Base-by-base conservation (phyloP, 1,140 invertebrate genomes). In the Dolichoris vasculosae region DNA sequence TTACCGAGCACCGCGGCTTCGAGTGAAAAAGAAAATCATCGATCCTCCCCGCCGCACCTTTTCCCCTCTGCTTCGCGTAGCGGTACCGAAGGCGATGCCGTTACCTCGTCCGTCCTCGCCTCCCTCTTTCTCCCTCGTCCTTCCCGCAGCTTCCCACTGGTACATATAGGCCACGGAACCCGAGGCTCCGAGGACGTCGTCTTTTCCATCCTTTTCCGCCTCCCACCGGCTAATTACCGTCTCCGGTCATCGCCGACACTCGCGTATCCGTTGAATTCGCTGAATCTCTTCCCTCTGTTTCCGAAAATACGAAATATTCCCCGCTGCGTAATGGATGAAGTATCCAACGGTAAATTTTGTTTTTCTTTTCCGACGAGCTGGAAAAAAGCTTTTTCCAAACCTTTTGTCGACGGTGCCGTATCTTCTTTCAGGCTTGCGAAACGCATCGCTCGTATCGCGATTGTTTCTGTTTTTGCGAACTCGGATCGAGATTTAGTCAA, bases 151-250 rank as follows among this genome's bases (percentile, higher is more conserved):
- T n/a, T n/a, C n/a, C n/a, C 38, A 7, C 23, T 23, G 38, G 59
- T 30, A 32, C 59, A 43, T 43, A 64, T 81, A 71, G 43, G 64
- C 43, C 55, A 71, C 0, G 20, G 30, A 51, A 51, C 26, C 63
- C 35, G 71, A 83, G 48, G 69, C 51, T 48, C 67, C 67, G 32
- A 35, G 75, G 77, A 38, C 51, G 63, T 81, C 64, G 51, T 38
- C 35, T 79, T 46, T 81, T 38, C 55, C 38, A 40, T 78, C 77
- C 63, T 75, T 55, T 80, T 63, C 71, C 48, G 35, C 38, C 51
- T 79, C 8, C 40, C 69, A 26, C 30, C 69, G 38, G 30, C 81
- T 83, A 83, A 83, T 83, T 83, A 73, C 51, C 43, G 80, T 75
- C 43, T 30, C 35, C 40, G 80, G 43, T 43, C 35, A n/a, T n/a